These are phyloP conservation scores for Ptilodon capucinus DNA, from an alignment of 2,888 invertebrate species.

Conservation along the genomic window DNA sequence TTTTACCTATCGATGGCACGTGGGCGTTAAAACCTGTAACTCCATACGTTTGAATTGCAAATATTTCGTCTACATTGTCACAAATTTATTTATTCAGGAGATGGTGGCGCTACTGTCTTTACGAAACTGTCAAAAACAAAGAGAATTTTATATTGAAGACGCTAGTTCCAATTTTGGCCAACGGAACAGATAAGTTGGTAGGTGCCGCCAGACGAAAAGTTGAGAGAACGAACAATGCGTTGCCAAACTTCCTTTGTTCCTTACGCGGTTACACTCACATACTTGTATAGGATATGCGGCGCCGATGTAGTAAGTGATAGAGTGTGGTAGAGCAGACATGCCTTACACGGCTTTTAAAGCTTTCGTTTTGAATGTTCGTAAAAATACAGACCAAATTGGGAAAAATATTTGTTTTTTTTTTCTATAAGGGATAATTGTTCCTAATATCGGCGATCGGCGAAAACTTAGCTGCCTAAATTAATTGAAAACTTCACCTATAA, in stretches of 20 bases:
- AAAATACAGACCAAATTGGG: not conserved
- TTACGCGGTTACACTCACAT: slow-evolving; percentile 46
- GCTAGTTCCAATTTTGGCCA: not conserved
- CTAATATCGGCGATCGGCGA: too few species aligned
- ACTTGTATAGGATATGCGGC: slow-evolving; percentile 42
- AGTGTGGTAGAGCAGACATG: slow-evolving; percentile 27
- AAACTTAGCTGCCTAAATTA: slow-evolving; percentile 22
- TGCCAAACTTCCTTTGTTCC: slow-evolving; percentile 79
- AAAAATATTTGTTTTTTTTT: not conserved
- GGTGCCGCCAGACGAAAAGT: slow-evolving; percentile 45
- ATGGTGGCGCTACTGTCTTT: not conserved
- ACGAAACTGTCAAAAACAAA: not conserved
- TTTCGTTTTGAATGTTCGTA: not conserved
- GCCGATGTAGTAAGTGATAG: slow-evolving; percentile 40
- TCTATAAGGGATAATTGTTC: too few species aligned
- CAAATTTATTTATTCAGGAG: not conserved
- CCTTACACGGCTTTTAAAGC: slow-evolving; percentile 2
- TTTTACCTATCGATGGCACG: slow-evolving; percentile 15
- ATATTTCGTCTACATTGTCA: slow-evolving; percentile 59
- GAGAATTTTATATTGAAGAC: not conserved
- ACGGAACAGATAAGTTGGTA: not conserved
- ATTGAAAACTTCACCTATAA: slow-evolving; percentile 35
- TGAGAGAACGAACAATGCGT: slow-evolving; percentile 64
- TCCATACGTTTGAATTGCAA: slow-evolving; percentile 58
- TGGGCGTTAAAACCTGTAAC: slow-evolving; percentile 46